Conservation (phyloP, 1,140 invertebrate species). For the Leucophenga varia region DNA sequence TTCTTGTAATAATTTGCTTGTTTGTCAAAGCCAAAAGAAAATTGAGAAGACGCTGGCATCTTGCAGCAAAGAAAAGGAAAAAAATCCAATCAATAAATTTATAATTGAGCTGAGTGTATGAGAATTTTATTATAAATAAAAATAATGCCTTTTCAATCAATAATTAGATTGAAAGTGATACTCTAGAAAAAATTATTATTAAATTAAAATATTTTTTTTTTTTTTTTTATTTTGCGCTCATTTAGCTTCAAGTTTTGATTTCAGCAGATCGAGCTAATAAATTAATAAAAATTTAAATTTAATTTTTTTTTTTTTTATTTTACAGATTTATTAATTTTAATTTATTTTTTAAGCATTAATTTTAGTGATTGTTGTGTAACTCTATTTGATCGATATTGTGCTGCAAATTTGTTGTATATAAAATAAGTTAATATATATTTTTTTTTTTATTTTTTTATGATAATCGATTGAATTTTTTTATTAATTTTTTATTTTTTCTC, state of each 20-base stretch:
- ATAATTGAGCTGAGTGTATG: constrained; percentile 14
- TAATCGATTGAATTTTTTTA: constrained; percentile 35
- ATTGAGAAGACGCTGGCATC: constrained; percentile 31
- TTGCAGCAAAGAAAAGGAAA: no score
- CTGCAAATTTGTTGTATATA: no score
- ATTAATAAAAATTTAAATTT: neutral
- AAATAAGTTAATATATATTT: no score
- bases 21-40: constrained; percentile 27
- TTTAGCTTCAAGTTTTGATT: no score
- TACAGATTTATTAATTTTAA: neutral
- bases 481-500: constrained; percentile 14
- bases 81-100: no score
- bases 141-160: constrained; percentile 32
- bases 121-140: constrained; percentile 5
- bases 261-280: no score
- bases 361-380: neutral
- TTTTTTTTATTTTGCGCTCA: neutral
- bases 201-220: constrained; percentile 1
- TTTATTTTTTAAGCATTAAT: neutral
- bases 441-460: constrained; percentile 32
- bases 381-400: no score
- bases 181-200: constrained; percentile 26
- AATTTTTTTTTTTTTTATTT: constrained; percentile 1
- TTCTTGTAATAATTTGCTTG: constrained; percentile 4
- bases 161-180: constrained; percentile 41